These are phyloP conservation scores for Pseudopleuronectes americanus DNA, from an alignment of 2,797 vertebrate species.

Conservation along the genomic window DNA sequence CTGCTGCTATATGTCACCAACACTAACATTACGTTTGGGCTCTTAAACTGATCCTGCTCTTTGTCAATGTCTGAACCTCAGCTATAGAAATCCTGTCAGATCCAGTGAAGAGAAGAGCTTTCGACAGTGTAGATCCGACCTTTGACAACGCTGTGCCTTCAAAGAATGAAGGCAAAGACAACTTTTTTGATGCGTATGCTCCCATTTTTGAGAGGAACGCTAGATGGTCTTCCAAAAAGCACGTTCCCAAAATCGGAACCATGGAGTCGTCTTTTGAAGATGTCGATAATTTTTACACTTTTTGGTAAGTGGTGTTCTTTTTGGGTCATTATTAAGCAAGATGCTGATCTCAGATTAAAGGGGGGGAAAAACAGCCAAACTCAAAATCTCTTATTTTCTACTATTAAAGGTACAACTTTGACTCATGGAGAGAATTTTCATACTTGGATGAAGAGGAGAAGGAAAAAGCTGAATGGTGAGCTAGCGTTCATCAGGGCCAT, in stretches of 20 bases:
- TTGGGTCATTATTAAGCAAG: neutral
- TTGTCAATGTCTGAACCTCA: conserved; percentile 59
- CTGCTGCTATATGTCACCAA: fast-evolving
- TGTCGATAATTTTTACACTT: conserved; percentile 97
- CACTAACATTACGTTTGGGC: fast-evolving
- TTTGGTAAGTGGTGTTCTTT: conserved; percentile 89
- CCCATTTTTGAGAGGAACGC: conserved; percentile 95
- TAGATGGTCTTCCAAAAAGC: conserved; percentile 96
- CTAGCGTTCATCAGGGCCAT: neutral
- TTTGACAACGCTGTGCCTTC: conserved; percentile 95
- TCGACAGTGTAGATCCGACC: conserved; percentile 97
- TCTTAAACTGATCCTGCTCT: neutral
- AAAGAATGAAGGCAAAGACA: conserved; percentile 95
- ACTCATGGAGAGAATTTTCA: conserved; percentile 99
- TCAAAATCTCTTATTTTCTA: neutral
- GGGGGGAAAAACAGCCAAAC: no score
- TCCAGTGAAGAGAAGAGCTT: conserved; percentile 93
- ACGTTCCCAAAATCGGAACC: conserved; percentile 89
- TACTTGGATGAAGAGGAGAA: conserved; percentile 99
- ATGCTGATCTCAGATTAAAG: neutral
- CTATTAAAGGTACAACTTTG: conserved; percentile 94
- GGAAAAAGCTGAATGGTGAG: conserved; percentile 98
- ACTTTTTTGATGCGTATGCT: conserved; percentile 92
- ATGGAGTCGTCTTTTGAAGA: conserved; percentile 93
- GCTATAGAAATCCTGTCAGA: conserved; percentile 96